Conservation (phyloP, 2,797 vertebrate species). For the Pseudopleuronectes americanus region DNA sequence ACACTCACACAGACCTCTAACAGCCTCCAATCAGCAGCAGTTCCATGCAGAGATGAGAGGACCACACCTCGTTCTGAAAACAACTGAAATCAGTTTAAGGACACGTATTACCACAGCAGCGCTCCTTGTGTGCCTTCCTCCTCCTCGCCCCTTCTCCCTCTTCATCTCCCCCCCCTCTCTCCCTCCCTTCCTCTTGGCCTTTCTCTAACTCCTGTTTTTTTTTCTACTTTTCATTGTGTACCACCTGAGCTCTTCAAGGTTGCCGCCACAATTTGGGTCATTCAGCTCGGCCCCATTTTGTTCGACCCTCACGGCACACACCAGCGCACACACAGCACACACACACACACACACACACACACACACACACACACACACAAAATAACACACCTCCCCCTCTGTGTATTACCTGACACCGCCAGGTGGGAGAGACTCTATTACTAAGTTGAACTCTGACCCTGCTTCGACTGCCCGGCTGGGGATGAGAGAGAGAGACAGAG, state of each 20-base stretch:
- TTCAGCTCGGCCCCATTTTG: conserved; percentile 72
- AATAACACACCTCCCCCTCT: conserved; percentile 56
- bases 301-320: conserved; percentile 31
- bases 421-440: conserved; percentile 82
- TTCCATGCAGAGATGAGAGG: conserved; percentile 64
- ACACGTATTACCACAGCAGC: conserved; percentile 62
- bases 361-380: conserved; percentile 22
- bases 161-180: not conserved
- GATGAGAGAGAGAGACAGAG: not conserved
- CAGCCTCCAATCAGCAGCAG: conserved; percentile 71
- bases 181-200: not conserved
- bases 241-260: conserved; percentile 80
- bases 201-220: conserved; percentile 27
- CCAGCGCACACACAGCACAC: conserved; percentile 19
- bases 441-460: conserved; percentile 73
- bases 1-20: conserved; percentile 42
- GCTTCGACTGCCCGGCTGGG: conserved; percentile 68
- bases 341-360: conserved; percentile 4
- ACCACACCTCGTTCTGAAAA: conserved; percentile 75
- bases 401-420: conserved; percentile 77
- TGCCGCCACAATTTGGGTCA: conserved; percentile 79
- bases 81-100: conserved; percentile 79
- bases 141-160: not conserved
- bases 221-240: conserved; percentile 63
- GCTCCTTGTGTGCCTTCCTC: conserved; percentile 21